Evolutionary conservation across 2,888 invertebrate species (phyloP), one percentile per base, ranked within the genome.

Genomic region (Ichneumoninae sp.): DNA sequence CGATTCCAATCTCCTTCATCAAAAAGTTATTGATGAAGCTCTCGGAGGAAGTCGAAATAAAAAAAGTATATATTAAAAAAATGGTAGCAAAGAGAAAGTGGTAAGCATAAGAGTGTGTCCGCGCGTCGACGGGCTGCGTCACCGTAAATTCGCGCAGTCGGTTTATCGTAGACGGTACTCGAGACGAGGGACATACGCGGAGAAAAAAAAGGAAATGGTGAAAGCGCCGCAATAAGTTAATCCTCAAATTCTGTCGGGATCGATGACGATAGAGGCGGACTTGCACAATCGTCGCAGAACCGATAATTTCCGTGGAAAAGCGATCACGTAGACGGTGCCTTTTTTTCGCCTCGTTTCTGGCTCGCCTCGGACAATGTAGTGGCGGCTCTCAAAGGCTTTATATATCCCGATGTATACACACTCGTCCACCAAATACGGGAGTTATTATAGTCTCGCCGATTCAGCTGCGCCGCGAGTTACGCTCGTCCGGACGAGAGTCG

Each of bases 361-460:
- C 77, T 70, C 74, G 78, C 26, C 73, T 50, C 70, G 50, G 50
- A 79, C 60, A 82, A 82, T 70, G 70, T 69, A 70, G 26, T 22
- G 57, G 63, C 40, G n/a, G 66, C 54, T 16, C 63, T 40, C 40
- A 40, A 63, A 33, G 47, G 40, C 13, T 74, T 71, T 44, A 44
- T 44, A 44, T 44, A 40, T 57, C 22, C 70, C 78, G 40, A 74
- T 85, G 33, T 33, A 63, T 63, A 63, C 66, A 79, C 54, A 63
- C 76, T 75, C 71, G 50, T 65, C 57, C 7, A n/a, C 85, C 85
- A 82, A 85, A 85, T 85, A 85, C 65, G 85, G 85, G 54, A 75
- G 75, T 84, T 63, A 63, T 85, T 82, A 82, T 76, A 57, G 79
- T 75, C 75, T 63, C 36, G 52, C 60, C 74, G 75, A 75, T 75